Percentiles rank a stretch among this genome's conserved stretches.
phyloP scores from a whole-genome alignment of 2,797 vertebrate genomes.

The Hipposideros larvatus region DNA sequence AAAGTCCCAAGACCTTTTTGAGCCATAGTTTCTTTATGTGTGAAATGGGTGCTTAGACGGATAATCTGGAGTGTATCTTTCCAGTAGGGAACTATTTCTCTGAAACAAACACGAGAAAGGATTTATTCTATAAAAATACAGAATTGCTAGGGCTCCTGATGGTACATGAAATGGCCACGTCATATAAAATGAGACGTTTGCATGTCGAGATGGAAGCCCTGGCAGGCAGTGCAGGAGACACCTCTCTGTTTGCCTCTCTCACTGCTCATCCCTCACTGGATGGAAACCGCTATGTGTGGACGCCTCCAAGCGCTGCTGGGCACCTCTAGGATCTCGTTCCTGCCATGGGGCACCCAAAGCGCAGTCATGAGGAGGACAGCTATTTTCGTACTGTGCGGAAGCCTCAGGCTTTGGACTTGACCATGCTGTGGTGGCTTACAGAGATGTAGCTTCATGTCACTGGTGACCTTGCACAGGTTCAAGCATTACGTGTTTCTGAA shows the following conservation, averaged over 20 bases:
- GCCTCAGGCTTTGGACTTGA: background rate
- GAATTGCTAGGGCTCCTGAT: background rate
- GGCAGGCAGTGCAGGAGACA: background rate
- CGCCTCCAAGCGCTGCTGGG: background rate
- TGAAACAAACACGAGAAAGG: background rate
- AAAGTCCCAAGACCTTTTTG: background rate
- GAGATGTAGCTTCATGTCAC: background rate
- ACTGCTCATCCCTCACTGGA: background rate
- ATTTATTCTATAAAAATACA: background rate
- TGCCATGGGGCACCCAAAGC: accelerated
- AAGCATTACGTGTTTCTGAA: background rate
- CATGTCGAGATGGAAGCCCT: background rate
- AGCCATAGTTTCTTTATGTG: background rate
- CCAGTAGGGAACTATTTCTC: conserved; percentile 10
- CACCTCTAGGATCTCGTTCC: background rate
- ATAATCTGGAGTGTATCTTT: background rate
- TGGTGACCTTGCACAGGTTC: background rate
- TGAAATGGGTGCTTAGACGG: background rate
- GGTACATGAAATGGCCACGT: background rate
- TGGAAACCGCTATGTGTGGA: background rate
- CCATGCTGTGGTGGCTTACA: no score
- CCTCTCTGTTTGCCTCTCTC: no score
- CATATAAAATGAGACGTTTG: background rate
- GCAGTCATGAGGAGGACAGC: no score
- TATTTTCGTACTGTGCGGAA: background rate